These are phyloP conservation scores for Myrmophylax atrothorax DNA, from an alignment of 2,113 vertebrate genomes.

Conservation along the genomic window DNA sequence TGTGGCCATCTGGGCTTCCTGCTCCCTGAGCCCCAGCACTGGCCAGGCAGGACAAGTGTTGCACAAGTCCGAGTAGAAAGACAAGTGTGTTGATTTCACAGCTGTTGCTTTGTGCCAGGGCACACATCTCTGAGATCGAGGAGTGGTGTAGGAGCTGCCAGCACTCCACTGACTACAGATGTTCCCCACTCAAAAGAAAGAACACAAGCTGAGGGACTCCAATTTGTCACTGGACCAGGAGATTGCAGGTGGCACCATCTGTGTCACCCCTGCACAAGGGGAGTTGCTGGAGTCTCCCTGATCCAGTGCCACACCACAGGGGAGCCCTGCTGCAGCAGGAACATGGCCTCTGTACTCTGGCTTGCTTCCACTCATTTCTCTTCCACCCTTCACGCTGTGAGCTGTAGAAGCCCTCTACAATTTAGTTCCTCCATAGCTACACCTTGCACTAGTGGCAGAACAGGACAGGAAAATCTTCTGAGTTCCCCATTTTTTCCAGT, in stretches of 20 bases:
- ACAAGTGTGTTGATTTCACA: neutral
- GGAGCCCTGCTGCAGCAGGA: neutral
- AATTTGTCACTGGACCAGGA: neutral
- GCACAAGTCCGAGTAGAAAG: neutral
- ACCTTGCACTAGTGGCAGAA: neutral
- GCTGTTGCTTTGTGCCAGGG: neutral
- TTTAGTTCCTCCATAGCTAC: neutral
- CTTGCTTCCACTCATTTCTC: neutral
- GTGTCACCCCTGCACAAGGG: neutral
- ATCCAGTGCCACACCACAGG: neutral
- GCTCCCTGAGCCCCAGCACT: neutral
- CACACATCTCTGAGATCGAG: neutral
- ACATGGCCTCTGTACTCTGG: fast-evolving
- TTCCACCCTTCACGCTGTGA: neutral
- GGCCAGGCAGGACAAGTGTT: fast-evolving
- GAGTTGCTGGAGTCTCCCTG: neutral
- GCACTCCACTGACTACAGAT: neutral
- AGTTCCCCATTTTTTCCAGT: neutral
- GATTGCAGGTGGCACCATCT: neutral
- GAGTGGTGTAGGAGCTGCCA: neutral
- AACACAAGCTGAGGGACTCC: neutral
- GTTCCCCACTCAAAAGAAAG: neutral
- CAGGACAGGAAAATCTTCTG: neutral
- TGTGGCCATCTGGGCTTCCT: neutral
- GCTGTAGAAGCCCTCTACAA: neutral